A percentile compares a stretch with the other conserved stretches of the same genome.
phyloP scores from a whole-genome alignment of 2,888 invertebrate species.

The Thymelicus acteon region DNA sequence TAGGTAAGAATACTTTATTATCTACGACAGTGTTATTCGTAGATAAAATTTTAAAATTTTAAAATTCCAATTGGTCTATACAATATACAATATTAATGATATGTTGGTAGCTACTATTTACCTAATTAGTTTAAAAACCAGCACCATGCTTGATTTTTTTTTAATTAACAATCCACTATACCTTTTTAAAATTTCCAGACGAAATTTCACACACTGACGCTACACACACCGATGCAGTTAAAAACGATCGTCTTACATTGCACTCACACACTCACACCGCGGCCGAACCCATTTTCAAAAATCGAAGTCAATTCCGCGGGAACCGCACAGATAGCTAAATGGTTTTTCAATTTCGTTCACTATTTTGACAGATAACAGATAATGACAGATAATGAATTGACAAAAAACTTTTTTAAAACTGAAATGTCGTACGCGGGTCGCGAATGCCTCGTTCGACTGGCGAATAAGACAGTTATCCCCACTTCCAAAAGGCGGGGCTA shows the following conservation, averaged over 20 bases:
- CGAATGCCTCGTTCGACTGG: conserved; percentile 73
- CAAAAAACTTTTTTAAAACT: conserved; percentile 46
- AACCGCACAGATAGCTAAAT: conserved; percentile 35
- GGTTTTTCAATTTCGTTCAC: conserved; percentile 32
- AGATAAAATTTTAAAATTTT: no score
- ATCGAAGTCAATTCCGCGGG: conserved; percentile 35
- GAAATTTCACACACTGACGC: conserved; percentile 28
- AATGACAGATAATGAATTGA: conserved; percentile 28
- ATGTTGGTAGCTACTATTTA: not conserved
- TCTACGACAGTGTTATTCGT: no score
- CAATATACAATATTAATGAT: no score
- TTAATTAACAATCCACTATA: not conserved
- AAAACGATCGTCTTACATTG: conserved; percentile 23
- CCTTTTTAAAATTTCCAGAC: conserved; percentile 24
- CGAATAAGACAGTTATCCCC: conserved; percentile 65
- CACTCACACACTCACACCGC: conserved; percentile 42
- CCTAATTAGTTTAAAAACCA: not conserved
- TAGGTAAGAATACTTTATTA: no score
- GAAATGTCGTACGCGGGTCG: conserved; percentile 65
- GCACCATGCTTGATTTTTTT: no score
- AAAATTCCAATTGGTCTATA: no score
- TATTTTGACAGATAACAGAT: conserved; percentile 39
- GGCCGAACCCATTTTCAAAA: conserved; percentile 29
- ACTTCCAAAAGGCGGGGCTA: conserved; percentile 63
- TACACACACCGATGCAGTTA: conserved; percentile 13